Evolutionary conservation across 2,113 vertebrate genomes (phyloP).

Genomic region (Sinosuthora webbiana): DNA sequence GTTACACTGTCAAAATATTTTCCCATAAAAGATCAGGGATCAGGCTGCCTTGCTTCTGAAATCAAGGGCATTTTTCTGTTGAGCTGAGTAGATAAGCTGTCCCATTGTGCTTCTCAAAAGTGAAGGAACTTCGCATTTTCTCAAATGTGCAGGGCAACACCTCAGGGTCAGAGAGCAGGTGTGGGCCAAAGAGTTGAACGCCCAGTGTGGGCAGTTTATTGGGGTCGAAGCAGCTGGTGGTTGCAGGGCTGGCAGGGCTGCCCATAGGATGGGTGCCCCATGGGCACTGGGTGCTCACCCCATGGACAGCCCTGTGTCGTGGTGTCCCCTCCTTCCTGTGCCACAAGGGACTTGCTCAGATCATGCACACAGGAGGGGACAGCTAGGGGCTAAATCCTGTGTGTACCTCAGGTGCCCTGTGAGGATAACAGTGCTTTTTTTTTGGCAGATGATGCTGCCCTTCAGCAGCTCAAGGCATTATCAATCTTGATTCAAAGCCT

Average conservation of each 20-base stretch:
- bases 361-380: not conserved
- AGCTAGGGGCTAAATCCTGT: not conserved
- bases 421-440: not conserved
- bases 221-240: not conserved
- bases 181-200: fast-evolving
- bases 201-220: fast-evolving
- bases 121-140: not conserved
- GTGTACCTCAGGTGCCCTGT: not conserved
- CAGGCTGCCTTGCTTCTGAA: not conserved
- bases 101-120: not conserved
- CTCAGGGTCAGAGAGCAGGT: not conserved
- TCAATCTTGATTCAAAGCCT: not conserved
- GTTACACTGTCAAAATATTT: not conserved
- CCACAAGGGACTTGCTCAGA: not conserved
- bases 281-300: not conserved
- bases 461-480: not conserved
- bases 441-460: not conserved
- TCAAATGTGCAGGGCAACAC: not conserved
- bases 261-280: fast-evolving
- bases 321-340: not conserved
- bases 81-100: not conserved
- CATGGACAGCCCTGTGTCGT: fast-evolving
- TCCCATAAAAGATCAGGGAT: not conserved
- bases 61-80: not conserved
- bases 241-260: not conserved